Evolutionary conservation across 2,888 invertebrate genomes (phyloP).

Genomic region (Drosophila parthenogenetica): DNA sequence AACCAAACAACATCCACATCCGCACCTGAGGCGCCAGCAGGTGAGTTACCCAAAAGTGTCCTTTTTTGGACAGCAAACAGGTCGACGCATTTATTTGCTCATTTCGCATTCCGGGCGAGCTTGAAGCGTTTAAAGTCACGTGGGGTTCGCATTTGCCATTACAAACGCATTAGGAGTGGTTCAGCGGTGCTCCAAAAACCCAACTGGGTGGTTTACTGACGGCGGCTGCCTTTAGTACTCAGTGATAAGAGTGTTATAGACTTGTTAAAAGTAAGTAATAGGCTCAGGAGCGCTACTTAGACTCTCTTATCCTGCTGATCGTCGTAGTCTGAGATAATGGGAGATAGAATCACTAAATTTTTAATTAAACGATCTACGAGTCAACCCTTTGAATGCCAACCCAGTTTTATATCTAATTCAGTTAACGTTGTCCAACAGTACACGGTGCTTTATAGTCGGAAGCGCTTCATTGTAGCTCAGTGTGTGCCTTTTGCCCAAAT

Average conservation of each 20-base stretch:
- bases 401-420: too few relatives aligned
- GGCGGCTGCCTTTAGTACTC: background rate
- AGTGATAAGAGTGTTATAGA: background rate
- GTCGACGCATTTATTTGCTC: constrained; percentile 58
- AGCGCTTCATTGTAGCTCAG: background rate
- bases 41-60: constrained; percentile 24
- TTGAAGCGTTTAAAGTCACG: constrained; percentile 51
- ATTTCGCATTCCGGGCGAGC: constrained; percentile 58
- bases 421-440: too few relatives aligned
- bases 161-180: constrained; percentile 62
- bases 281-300: too few relatives aligned
- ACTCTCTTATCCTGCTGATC: too few relatives aligned
- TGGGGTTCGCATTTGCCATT: constrained; percentile 47
- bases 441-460: background rate
- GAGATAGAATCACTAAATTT: too few relatives aligned
- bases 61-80: constrained; percentile 13
- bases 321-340: too few relatives aligned
- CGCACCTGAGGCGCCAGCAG: constrained; percentile 30
- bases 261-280: background rate
- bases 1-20: constrained; percentile 36
- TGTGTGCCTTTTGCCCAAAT: constrained; percentile 49
- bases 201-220: background rate
- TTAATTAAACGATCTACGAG: too few relatives aligned
- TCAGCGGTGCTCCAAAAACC: constrained; percentile 6
- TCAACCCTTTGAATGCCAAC: too few relatives aligned